Conservation (phyloP, 2,888 invertebrate genomes). For the Myathropa florea region DNA sequence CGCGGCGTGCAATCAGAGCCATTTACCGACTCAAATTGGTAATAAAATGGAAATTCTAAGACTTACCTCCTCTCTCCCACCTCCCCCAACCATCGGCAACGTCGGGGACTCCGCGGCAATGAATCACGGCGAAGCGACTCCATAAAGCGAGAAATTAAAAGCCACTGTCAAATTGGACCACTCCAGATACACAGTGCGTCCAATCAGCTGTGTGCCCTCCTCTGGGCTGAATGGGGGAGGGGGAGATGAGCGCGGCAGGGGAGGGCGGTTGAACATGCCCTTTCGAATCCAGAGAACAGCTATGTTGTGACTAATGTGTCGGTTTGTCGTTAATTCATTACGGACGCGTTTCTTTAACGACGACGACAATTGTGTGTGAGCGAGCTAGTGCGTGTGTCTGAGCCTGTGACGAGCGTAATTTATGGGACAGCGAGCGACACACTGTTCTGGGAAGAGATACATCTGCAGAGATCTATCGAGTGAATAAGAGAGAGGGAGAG, state of each 20-base stretch:
- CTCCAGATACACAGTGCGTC: constrained; percentile 40
- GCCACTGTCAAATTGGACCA: constrained; percentile 66
- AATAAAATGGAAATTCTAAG: constrained; percentile 62
- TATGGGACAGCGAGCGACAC: constrained; percentile 49
- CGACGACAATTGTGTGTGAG: constrained; percentile 41
- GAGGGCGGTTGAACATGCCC: constrained; percentile 19
- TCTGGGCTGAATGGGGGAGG: neutral
- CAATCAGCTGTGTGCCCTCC: constrained; percentile 45
- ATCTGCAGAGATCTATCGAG: neutral
- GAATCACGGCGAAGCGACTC: constrained; percentile 52
- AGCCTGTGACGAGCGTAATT: constrained; percentile 58
- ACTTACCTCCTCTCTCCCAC: neutral
- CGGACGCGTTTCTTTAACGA: constrained; percentile 28
- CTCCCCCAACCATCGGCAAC: neutral
- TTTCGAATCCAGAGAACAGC: constrained; percentile 48
- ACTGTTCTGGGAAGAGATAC: constrained; percentile 35
- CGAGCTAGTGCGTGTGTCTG: constrained; percentile 1
- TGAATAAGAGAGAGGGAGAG: neutral
- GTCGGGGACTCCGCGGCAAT: constrained; percentile 2
- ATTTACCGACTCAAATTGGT: constrained; percentile 64
- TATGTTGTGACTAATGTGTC: constrained; percentile 67
- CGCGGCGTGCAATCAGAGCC: constrained; percentile 28
- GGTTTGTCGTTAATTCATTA: constrained; percentile 68
- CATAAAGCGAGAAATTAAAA: constrained; percentile 65
- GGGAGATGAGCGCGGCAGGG: neutral